Evolutionary conservation across 1,140 invertebrate species (phyloP).

Genomic region (Coptotermes formosanus): DNA sequence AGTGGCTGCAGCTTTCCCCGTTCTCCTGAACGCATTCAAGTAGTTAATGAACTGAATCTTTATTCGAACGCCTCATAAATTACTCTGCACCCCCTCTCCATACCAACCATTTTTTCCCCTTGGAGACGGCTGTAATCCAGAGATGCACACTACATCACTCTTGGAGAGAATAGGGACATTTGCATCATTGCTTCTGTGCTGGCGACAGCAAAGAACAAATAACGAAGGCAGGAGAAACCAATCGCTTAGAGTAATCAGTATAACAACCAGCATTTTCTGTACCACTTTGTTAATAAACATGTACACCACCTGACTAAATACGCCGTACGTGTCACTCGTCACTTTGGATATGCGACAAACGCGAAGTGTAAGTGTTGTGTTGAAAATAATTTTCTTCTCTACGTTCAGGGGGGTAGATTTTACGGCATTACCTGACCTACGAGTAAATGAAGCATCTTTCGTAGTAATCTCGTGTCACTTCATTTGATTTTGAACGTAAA

Average conservation of each 20-base stretch:
- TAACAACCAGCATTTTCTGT: not conserved
- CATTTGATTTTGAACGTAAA: too few relatives aligned
- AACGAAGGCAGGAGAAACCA: not conserved
- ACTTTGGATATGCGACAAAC: not conserved
- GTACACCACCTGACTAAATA: not conserved
- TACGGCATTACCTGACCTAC: too few relatives aligned
- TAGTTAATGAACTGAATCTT: not conserved
- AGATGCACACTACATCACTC: not conserved
- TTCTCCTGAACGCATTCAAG: not conserved
- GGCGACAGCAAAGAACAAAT: slow-evolving; percentile 10
- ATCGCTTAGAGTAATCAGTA: not conserved
- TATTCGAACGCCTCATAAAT: slow-evolving; percentile 6
- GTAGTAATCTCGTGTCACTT: too few relatives aligned
- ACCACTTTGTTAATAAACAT: not conserved
- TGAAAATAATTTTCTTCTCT: not conserved
- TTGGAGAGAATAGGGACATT: not conserved
- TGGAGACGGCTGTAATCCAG: slow-evolving; percentile 14
- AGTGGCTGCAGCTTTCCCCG: not conserved
- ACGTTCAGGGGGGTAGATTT: too few relatives aligned
- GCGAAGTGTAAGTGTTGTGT: not conserved
- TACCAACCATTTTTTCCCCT: not conserved
- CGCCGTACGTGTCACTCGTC: not conserved
- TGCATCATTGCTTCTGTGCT: not conserved
- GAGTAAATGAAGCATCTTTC: too few relatives aligned
- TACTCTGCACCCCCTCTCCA: not conserved